Evolutionary conservation across 2,113 vertebrate genomes (phyloP).

Genomic region (Trematomus loennbergii): DNA sequence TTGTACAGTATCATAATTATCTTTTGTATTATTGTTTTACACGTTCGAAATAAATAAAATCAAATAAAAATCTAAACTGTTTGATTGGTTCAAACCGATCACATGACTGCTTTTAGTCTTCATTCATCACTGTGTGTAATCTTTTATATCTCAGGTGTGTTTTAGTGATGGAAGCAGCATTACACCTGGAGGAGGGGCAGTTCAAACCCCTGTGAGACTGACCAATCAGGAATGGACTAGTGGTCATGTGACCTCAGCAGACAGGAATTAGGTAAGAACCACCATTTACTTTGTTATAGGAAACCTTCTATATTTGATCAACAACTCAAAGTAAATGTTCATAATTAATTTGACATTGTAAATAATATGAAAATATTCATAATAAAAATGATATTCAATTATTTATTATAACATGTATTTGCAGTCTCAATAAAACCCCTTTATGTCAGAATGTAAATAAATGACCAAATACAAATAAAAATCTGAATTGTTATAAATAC

Average conservation of each 20-base stretch:
- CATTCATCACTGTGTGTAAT: not conserved
- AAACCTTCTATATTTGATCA: too few relatives aligned
- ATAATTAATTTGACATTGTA: not conserved
- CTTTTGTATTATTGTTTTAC: too few relatives aligned
- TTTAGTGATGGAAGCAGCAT: constrained; percentile 2
- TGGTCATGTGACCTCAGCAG: constrained; percentile 45
- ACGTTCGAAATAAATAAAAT: too few relatives aligned
- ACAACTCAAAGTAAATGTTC: too few relatives aligned
- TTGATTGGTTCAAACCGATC: not conserved
- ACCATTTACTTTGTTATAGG: too few relatives aligned
- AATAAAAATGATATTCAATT: too few relatives aligned
- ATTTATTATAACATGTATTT: too few relatives aligned
- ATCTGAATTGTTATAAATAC: not conserved
- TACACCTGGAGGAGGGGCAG: constrained; percentile 3
- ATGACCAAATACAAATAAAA: not conserved
- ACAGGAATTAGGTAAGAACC: constrained; percentile 27
- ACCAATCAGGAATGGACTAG: not conserved
- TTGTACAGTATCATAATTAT: too few relatives aligned
- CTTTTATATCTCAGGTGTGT: constrained; percentile 7
- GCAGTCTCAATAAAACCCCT: not conserved
- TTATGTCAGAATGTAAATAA: not conserved
- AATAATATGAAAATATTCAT: not conserved
- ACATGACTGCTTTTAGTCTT: not conserved
- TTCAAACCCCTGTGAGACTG: not conserved
- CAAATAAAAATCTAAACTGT: not conserved